Evolutionary conservation across 1,140 invertebrate species (phyloP).

Genomic region (Campoletis sonorensis): DNA sequence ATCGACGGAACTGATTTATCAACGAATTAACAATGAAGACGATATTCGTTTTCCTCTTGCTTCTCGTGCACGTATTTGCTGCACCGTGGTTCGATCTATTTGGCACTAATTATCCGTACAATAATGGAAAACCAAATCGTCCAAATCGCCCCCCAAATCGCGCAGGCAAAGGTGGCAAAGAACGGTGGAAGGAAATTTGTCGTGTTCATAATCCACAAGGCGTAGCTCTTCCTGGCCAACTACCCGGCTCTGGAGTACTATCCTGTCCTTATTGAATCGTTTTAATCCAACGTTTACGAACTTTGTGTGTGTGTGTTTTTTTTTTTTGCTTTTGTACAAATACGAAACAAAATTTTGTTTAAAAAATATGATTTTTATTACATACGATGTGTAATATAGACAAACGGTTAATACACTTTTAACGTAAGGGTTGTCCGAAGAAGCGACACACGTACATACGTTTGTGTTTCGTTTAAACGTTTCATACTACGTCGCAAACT

Average conservation of each 20-base stretch:
- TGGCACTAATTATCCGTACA: constrained; percentile 37
- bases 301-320: neutral
- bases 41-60: constrained; percentile 59
- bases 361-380: constrained; percentile 33
- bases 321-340: neutral
- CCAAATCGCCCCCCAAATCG: constrained; percentile 46
- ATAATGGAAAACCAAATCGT: constrained; percentile 37
- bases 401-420: constrained; percentile 14
- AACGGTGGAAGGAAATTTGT: constrained; percentile 73
- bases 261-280: constrained; percentile 66
- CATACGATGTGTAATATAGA: neutral
- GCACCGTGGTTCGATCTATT: constrained; percentile 67
- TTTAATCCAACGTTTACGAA: neutral
- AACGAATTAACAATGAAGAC: constrained; percentile 55
- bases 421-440: neutral
- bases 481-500: constrained; percentile 5
- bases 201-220: constrained; percentile 70
- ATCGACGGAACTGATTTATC: neutral
- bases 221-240: constrained; percentile 69
- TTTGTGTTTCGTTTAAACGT: neutral
- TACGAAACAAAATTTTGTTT: neutral
- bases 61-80: constrained; percentile 53
- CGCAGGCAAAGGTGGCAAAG: constrained; percentile 60
- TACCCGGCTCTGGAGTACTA: constrained; percentile 65
- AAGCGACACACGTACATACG: neutral